Conservation (phyloP, 2,888 invertebrate genomes). For the Exephanes ischioxanthus region DNA sequence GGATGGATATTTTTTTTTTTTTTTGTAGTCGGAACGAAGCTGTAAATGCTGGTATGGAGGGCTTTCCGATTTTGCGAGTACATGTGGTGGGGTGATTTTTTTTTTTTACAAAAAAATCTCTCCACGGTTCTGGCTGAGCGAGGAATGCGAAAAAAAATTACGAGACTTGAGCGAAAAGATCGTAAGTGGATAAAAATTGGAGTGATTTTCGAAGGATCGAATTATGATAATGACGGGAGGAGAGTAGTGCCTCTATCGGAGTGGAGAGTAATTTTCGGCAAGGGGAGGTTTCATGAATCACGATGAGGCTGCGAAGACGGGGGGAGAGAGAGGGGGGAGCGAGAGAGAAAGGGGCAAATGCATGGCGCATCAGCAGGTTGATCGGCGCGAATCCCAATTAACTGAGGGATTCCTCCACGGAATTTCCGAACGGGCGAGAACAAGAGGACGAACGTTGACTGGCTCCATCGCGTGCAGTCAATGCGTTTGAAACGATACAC, state of each 20-base stretch:
- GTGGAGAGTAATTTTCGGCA: constrained; percentile 48
- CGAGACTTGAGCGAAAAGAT: constrained; percentile 34
- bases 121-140: too few relatives aligned
- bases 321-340: neutral
- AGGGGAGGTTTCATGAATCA: constrained; percentile 18
- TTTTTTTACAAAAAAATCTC: neutral
- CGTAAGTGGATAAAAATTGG: constrained; percentile 61
- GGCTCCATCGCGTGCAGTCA: constrained; percentile 17
- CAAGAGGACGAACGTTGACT: constrained; percentile 19
- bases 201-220: constrained; percentile 47
- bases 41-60: too few relatives aligned
- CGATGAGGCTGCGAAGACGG: neutral
- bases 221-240: constrained; percentile 67
- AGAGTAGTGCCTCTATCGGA: constrained; percentile 43
- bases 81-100: neutral
- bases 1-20: neutral
- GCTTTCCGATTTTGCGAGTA: too few relatives aligned
- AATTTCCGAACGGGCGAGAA: constrained; percentile 17
- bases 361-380: constrained; percentile 44
- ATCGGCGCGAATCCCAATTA: constrained; percentile 64
- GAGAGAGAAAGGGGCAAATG: neutral
- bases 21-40: neutral
- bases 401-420: constrained; percentile 11
- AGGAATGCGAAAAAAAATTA: constrained; percentile 30
- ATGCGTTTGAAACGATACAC: neutral